Evolutionary conservation across 2,888 invertebrate species (phyloP).

Genomic region (Psylliodes chrysocephalus): DNA sequence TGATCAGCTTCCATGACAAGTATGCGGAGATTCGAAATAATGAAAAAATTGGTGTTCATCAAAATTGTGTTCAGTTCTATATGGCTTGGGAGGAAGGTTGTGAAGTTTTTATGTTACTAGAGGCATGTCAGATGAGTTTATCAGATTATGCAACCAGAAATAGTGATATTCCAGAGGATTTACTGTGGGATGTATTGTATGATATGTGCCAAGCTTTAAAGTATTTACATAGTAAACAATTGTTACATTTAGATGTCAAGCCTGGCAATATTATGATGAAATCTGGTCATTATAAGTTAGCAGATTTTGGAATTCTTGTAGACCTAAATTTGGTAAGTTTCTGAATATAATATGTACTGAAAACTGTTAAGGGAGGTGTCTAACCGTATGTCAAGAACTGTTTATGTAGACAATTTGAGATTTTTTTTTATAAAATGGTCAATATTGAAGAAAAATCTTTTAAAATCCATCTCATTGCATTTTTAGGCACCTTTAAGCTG

Average conservation of each 20-base stretch:
- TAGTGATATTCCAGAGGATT: slow-evolving; percentile 69
- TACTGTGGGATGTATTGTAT: slow-evolving; percentile 74
- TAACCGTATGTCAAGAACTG: too few relatives aligned
- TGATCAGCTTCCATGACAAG: slow-evolving; percentile 68
- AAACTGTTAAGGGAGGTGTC: neutral
- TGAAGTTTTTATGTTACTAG: slow-evolving; percentile 76
- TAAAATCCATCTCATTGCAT: slow-evolving; percentile 1
- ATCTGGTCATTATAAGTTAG: slow-evolving; percentile 75
- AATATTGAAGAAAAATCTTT: too few relatives aligned
- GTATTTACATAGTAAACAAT: slow-evolving; percentile 73
- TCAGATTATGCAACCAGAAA: slow-evolving; percentile 68
- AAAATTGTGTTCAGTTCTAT: slow-evolving; percentile 74
- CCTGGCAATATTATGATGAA: slow-evolving; percentile 79
- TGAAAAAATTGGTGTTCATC: slow-evolving; percentile 74
- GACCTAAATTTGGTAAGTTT: slow-evolving; percentile 68
- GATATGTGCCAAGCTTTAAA: slow-evolving; percentile 74
- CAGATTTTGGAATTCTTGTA: slow-evolving; percentile 79
- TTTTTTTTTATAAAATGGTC: too few relatives aligned
- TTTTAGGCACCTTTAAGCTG: slow-evolving; percentile 40
- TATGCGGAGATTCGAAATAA: slow-evolving; percentile 76
- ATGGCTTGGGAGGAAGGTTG: slow-evolving; percentile 80
- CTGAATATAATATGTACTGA: neutral
- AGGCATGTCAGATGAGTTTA: slow-evolving; percentile 74
- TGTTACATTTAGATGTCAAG: slow-evolving; percentile 82
- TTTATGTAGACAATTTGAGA: too few relatives aligned